Conservation (phyloP, 2,113 vertebrate species). For the Nipponia nippon region DNA sequence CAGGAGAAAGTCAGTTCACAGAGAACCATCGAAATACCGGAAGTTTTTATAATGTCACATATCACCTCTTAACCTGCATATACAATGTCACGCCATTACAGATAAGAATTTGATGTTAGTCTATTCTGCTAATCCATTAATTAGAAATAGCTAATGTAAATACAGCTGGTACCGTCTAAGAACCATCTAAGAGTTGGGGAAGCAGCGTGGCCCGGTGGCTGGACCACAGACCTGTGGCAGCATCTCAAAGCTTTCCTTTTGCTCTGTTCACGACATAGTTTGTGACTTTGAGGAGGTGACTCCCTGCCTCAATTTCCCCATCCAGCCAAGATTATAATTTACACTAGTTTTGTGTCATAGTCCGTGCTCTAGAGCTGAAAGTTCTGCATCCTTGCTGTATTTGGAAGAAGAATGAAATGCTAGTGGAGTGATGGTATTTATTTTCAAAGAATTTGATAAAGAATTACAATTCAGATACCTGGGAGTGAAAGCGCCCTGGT, state of each 20-base stretch:
- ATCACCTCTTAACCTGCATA: not conserved
- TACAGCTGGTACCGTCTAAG: not conserved
- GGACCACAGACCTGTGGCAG: not conserved
- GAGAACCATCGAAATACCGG: not conserved
- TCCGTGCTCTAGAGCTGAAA: not conserved
- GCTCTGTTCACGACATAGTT: fast-evolving
- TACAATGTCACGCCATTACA: not conserved
- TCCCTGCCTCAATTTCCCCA: not conserved
- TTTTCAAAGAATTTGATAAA: conserved; percentile 33
- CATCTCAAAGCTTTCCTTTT: not conserved
- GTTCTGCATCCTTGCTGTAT: not conserved
- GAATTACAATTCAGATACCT: conserved; percentile 2
- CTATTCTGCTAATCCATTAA: not conserved
- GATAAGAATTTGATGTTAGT: not conserved
- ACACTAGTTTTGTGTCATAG: not conserved
- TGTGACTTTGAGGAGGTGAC: not conserved
- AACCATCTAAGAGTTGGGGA: not conserved
- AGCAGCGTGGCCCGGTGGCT: not conserved
- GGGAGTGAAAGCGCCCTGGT: not conserved
- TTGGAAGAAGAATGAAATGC: not conserved
- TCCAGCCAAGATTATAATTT: not conserved
- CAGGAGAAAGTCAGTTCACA: not conserved
- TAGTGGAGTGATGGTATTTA: not conserved
- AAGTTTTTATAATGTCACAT: not conserved
- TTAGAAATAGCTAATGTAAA: not conserved